Evolutionary conservation across 2,113 vertebrate genomes (phyloP).

Genomic region (Callorhinus ursinus): DNA sequence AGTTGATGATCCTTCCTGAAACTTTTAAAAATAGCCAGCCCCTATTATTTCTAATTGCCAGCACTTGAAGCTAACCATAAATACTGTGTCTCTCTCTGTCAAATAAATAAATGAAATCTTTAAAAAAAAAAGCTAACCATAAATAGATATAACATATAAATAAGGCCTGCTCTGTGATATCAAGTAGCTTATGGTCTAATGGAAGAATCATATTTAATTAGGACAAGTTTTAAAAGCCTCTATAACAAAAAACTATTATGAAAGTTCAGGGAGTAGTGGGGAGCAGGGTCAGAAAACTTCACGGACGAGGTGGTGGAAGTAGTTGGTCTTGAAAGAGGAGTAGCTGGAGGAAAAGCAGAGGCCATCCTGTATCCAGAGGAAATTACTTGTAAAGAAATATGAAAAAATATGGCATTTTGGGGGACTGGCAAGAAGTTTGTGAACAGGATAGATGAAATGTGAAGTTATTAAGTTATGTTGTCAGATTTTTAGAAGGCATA

Average conservation of each 20-base stretch:
- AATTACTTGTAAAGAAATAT: not conserved
- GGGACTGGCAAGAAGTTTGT: not conserved
- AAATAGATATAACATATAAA: not conserved
- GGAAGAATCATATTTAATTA: not conserved
- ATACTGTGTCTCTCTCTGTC: not conserved
- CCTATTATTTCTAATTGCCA: conserved; percentile 27
- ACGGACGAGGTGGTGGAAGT: not conserved
- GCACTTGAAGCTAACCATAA: not conserved
- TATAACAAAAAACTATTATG: not conserved
- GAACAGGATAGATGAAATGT: not conserved
- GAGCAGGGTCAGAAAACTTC: not conserved
- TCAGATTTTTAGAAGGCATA: not conserved
- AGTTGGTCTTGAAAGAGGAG: not conserved
- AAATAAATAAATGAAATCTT: no score
- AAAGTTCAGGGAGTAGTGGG: not conserved
- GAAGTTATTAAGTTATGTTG: not conserved
- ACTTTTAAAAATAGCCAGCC: conserved; percentile 1
- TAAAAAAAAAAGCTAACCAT: not conserved
- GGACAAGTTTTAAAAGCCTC: conserved; percentile 7
- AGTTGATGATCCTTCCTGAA: conserved; percentile 12
- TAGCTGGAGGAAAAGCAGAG: not conserved
- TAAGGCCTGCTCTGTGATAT: conserved; percentile 22
- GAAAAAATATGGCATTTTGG: not conserved
- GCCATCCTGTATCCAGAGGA: not conserved
- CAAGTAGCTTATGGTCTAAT: not conserved